Evolutionary conservation across 2,888 invertebrate species (phyloP).

Genomic region (Molorchus minor): DNA sequence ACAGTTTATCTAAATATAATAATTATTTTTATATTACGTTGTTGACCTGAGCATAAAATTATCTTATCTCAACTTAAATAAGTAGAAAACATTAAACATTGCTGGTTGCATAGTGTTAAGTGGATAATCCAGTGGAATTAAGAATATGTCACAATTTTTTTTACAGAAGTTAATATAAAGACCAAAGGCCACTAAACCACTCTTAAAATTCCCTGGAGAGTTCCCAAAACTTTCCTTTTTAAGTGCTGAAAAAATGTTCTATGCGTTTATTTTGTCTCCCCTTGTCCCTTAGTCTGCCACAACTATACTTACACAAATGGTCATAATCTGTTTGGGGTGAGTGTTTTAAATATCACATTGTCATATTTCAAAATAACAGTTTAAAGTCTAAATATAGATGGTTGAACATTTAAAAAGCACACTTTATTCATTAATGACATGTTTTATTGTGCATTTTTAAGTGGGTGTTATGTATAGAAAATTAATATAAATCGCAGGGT

Average conservation of each 20-base stretch:
- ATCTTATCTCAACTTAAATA: background rate
- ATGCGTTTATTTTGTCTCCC: background rate
- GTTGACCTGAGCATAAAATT: background rate
- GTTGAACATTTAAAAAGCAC: no score
- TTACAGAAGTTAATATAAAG: background rate
- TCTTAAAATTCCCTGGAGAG: background rate
- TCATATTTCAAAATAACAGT: no score
- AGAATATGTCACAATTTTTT: background rate
- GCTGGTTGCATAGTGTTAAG: slow-evolving; percentile 4
- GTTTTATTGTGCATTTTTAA: no score
- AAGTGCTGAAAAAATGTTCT: background rate
- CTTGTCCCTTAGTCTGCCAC: background rate
- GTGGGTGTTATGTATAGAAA: no score
- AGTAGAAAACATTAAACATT: background rate
- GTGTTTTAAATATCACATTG: no score
- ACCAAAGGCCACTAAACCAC: background rate
- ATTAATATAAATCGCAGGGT: background rate
- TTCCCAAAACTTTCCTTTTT: no score
- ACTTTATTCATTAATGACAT: no score
- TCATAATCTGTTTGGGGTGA: no score
- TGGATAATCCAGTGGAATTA: background rate
- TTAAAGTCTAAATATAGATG: no score
- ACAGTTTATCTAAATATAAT: background rate
- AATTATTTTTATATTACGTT: background rate
- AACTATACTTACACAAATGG: no score